A percentile compares a stretch with the other conserved stretches of the same genome.
Evolutionary conservation across 23 tunicate species (phyloP).

Genomic region (Diplosoma virens): DNA sequence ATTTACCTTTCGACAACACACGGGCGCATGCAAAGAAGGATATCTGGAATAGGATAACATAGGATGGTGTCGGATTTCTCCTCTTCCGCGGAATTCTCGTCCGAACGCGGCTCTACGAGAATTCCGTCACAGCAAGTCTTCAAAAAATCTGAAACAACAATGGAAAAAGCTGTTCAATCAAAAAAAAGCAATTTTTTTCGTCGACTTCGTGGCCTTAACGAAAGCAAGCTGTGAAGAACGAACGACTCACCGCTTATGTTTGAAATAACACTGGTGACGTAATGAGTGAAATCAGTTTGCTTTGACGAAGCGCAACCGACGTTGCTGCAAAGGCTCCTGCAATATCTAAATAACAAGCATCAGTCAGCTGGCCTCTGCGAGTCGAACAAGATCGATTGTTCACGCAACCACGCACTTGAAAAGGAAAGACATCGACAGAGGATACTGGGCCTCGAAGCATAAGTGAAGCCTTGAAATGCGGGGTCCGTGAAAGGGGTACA

Average conservation of each 20-base stretch:
- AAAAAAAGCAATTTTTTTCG: no score
- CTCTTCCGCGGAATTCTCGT: background rate
- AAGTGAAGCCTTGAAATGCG: constrained; percentile 22
- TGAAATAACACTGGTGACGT: background rate
- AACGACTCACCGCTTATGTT: constrained; percentile 2
- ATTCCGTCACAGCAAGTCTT: constrained; percentile 19
- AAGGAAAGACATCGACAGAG: constrained; percentile 12
- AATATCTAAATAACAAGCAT: constrained; percentile 9
- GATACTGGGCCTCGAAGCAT: constrained; percentile 45
- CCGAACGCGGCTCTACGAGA: constrained; percentile 1
- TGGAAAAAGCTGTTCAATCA: no score
- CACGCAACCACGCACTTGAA: constrained; percentile 43
- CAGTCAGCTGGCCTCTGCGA: no score
- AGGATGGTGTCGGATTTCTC: background rate
- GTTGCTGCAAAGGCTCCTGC: background rate
- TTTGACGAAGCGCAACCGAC: background rate
- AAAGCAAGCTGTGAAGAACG: no score
- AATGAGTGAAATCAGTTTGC: constrained; percentile 15
- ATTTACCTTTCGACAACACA: constrained; percentile 35
- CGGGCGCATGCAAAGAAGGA: constrained; percentile 1
- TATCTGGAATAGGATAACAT: constrained; percentile 21
- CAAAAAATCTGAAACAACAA: constrained; percentile 39
- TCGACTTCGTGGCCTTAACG: no score
- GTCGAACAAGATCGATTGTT: background rate
- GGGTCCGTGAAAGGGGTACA: constrained; percentile 59